These are phyloP conservation scores for Metopolophium dirhodum DNA, from an alignment of 1,140 invertebrate genomes.

Conservation along the genomic window DNA sequence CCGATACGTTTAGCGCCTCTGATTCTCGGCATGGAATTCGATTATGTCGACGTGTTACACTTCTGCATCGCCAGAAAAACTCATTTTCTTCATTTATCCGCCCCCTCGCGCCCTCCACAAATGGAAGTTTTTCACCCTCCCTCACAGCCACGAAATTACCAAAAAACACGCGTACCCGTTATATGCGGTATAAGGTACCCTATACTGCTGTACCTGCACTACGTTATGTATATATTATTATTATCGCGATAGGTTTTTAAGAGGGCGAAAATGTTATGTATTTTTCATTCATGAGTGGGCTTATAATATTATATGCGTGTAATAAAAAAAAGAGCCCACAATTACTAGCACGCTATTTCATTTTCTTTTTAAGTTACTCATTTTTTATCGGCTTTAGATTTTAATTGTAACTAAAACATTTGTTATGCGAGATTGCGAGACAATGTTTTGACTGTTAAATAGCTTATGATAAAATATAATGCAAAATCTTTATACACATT, in stretches of 20 bases:
- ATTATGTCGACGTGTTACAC: neutral
- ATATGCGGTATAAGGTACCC: neutral
- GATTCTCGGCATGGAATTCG: neutral
- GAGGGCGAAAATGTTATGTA: slow-evolving; percentile 41
- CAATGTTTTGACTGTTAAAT: neutral
- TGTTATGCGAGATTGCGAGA: neutral
- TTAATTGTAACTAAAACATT: neutral
- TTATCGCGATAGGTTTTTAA: slow-evolving; percentile 40
- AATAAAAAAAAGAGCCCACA: neutral
- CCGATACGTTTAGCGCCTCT: slow-evolving; percentile 18
- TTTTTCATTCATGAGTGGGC: slow-evolving; percentile 22
- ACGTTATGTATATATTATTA: neutral
- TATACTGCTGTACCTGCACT: neutral
- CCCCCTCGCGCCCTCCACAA: neutral
- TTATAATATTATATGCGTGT: neutral
- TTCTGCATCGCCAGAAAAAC: neutral
- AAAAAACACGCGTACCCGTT: slow-evolving; percentile 42
- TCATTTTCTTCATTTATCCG: slow-evolving; percentile 19
- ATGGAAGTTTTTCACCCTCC: slow-evolving; percentile 1
- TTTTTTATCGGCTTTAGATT: slow-evolving; percentile 17
- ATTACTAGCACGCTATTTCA: slow-evolving; percentile 20
- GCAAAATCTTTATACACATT: neutral
- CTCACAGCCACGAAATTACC: neutral
- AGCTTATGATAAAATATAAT: neutral
- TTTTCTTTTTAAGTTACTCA: neutral